Conservation (phyloP, 30 jellyfish, hydroid and myxozoan genomes). For the Mastigias papua region DNA sequence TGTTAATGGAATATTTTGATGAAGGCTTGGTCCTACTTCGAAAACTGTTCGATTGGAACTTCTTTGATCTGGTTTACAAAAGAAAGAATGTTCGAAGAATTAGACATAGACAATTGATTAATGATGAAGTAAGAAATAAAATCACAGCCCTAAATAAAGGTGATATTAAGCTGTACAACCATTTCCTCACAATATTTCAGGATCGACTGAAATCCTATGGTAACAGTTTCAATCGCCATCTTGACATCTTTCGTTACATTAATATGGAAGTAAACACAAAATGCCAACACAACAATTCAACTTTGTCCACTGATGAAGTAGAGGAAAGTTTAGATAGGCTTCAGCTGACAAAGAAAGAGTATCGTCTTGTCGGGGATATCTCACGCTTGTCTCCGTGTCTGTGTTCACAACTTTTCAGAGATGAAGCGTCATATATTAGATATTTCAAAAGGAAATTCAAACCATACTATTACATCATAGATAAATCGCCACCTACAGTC, state of each 20-base stretch:
- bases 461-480: conserved; percentile 56
- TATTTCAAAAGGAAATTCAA: conserved; percentile 64
- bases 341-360: conserved; percentile 4
- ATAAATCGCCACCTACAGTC: neutral
- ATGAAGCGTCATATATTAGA: conserved; percentile 59
- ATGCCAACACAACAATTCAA: conserved; percentile 29
- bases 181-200: conserved; percentile 51
- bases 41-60: conserved; percentile 68
- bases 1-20: conserved; percentile 81
- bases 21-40: conserved; percentile 76
- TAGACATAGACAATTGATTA: conserved; percentile 46
- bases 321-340: conserved; percentile 28
- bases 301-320: neutral
- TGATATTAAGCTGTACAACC: conserved; percentile 64
- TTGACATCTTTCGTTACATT: conserved; percentile 50
- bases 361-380: conserved; percentile 32
- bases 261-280: conserved; percentile 21
- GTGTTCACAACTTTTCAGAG: conserved; percentile 67
- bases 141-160: conserved; percentile 56
- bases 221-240: conserved; percentile 51
- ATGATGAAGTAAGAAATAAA: conserved; percentile 46
- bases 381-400: conserved; percentile 51
- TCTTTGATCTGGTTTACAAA: conserved; percentile 74
- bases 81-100: conserved; percentile 42
- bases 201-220: conserved; percentile 41